phyloP scores from a whole-genome alignment of 1,140 invertebrate genomes.

The Babylonia areolata region DNA sequence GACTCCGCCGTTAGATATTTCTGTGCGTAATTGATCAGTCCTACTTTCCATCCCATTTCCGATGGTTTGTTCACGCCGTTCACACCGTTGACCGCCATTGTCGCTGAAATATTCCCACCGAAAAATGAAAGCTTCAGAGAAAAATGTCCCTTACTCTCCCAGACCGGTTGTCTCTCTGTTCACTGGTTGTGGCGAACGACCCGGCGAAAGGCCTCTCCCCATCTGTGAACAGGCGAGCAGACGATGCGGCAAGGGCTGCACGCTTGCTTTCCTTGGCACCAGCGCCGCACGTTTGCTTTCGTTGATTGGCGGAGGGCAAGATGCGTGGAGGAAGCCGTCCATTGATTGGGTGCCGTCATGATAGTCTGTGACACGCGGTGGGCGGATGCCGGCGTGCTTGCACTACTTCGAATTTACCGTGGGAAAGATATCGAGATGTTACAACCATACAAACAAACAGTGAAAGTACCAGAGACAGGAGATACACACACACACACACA shows the following conservation, averaged over 20 bases:
- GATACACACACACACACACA: too few species aligned
- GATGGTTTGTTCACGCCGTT: conserved; percentile 14
- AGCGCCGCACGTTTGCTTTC: neutral
- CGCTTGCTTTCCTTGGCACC: neutral
- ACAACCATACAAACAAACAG: too few species aligned
- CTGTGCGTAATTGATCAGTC: conserved; percentile 90
- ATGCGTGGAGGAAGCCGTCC: neutral
- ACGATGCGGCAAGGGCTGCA: conserved; percentile 24
- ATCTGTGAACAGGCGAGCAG: conserved; percentile 14
- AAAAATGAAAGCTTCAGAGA: neutral
- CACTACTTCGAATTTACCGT: too few species aligned
- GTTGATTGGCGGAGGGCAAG: conserved; percentile 5
- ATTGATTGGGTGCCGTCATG: neutral
- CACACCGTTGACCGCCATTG: conserved; percentile 30
- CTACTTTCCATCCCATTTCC: conserved; percentile 81
- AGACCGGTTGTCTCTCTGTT: neutral
- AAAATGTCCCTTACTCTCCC: neutral
- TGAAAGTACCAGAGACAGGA: too few species aligned
- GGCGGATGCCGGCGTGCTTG: too few species aligned
- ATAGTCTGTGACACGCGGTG: neutral
- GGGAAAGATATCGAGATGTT: too few species aligned
- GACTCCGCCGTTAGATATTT: conserved; percentile 98
- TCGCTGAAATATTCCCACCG: neutral
- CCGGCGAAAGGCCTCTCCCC: conserved; percentile 18
- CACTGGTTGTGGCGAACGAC: neutral